phyloP scores from a whole-genome alignment of 2,888 invertebrate genomes.

The Dicyrtoma fusca region DNA sequence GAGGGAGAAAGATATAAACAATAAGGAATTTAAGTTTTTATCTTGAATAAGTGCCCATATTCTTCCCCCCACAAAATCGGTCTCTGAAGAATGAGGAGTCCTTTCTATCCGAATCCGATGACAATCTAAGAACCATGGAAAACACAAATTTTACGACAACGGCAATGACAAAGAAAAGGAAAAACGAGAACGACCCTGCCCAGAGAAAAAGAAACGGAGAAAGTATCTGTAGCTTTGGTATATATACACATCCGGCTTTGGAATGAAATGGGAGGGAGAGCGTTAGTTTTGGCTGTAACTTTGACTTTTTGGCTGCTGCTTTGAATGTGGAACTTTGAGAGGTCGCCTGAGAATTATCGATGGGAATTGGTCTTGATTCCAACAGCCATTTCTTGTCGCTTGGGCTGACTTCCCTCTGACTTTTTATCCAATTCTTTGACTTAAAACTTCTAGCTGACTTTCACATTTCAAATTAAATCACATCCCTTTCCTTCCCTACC shows the following conservation, averaged over 20 bases:
- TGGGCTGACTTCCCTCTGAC: too few relatives aligned
- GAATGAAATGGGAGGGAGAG: too few relatives aligned
- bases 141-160: neutral
- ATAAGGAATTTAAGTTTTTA: too few relatives aligned
- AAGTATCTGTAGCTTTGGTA: too few relatives aligned
- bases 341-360: conserved; percentile 32
- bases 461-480: neutral
- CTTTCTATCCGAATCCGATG: neutral
- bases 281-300: too few relatives aligned
- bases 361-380: conserved; percentile 24
- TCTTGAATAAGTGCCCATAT: neutral
- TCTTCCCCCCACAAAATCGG: conserved; percentile 14
- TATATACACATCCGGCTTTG: too few relatives aligned
- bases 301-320: too few relatives aligned
- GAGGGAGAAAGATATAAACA: neutral
- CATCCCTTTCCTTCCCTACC: neutral
- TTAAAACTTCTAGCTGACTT: neutral
- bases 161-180: neutral
- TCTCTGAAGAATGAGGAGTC: conserved; percentile 2
- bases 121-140: neutral
- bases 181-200: neutral
- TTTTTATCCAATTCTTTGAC: too few relatives aligned
- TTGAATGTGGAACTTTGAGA: conserved; percentile 26
- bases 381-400: neutral
- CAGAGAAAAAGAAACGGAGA: neutral